These are phyloP conservation scores for Phainopepla nitens DNA, from an alignment of 2,113 vertebrate species.

Conservation along the genomic window DNA sequence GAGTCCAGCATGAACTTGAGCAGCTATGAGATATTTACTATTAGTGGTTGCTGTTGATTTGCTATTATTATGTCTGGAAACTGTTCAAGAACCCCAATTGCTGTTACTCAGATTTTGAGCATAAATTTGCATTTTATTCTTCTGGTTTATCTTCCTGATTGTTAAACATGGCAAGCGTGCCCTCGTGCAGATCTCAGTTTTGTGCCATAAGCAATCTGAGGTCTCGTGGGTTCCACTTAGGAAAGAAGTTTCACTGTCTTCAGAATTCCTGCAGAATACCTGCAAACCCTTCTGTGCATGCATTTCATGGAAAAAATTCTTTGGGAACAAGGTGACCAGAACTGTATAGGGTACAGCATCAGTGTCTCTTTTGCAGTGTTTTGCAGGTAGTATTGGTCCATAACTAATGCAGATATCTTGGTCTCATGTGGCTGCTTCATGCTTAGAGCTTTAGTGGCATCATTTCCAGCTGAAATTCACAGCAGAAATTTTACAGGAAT, in stretches of 20 bases:
- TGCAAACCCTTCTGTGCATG: not conserved
- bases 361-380: not conserved
- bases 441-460: not conserved
- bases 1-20: not conserved
- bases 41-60: not conserved
- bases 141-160: not conserved
- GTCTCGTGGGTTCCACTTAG: not conserved
- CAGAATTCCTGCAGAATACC: not conserved
- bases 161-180: not conserved
- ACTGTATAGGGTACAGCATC: not conserved
- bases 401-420: not conserved
- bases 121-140: not conserved
- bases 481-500: not conserved
- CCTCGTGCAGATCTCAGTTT: not conserved
- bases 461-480: not conserved
- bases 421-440: not conserved
- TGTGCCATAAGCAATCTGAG: not conserved
- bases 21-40: not conserved
- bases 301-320: not conserved
- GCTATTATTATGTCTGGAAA: not conserved
- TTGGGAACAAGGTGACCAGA: not conserved
- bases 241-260: not conserved
- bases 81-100: not conserved
- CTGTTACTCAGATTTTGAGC: not conserved
- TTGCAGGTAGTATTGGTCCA: not conserved